Base-by-base conservation (phyloP, 2,113 vertebrate species). In the Chamaetylas fuelleborni region DNA sequence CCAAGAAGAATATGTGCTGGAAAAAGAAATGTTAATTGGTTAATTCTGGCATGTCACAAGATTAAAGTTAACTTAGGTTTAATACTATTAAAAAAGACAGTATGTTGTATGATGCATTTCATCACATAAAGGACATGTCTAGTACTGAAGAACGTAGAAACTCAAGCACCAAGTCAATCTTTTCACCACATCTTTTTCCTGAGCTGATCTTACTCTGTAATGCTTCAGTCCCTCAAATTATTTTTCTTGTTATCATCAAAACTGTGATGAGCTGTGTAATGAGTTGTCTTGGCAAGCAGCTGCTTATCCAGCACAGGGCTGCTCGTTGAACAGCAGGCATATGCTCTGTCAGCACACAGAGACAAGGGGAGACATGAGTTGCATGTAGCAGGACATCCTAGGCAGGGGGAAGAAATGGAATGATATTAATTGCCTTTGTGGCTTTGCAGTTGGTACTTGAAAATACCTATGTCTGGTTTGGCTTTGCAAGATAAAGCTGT, bases 281-380 rank as follows among this genome's bases (percentile, higher is more conserved):
- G 36, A 48, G 45, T 15, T 81, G 54, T 34, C 54, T 28, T 66
- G 50, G 26, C 36, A 86, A 69, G 71, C 13, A 60, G n/a, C 50
- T 76, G 29, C 71, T 77, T 34, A 42, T 60, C 13, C 45, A 80
- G 14, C 33, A 40, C 4, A 33, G 34, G 36, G 33, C 58, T 93
- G n/a, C 11, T 73, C 33, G 34, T 8, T 73, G 58, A 50, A 53
- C 40, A 69, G 47, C 40, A 76, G 70, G 14, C n/a, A 29, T n/a
- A 14, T 15, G 11, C 19, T 86, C 20, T 43, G 24, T 25, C 0
- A 7, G 28, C 53, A 80, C 1, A 5, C 45, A 72, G 40, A 79
- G 34, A 26, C 0, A 5, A 51, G 31, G 5, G 36, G 19, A 86
- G 24, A 43, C 47, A 22, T 0, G 5, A 28, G 15, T 13, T 36